Conservation (phyloP, 2,888 invertebrate genomes). For the Syritta pipiens region DNA sequence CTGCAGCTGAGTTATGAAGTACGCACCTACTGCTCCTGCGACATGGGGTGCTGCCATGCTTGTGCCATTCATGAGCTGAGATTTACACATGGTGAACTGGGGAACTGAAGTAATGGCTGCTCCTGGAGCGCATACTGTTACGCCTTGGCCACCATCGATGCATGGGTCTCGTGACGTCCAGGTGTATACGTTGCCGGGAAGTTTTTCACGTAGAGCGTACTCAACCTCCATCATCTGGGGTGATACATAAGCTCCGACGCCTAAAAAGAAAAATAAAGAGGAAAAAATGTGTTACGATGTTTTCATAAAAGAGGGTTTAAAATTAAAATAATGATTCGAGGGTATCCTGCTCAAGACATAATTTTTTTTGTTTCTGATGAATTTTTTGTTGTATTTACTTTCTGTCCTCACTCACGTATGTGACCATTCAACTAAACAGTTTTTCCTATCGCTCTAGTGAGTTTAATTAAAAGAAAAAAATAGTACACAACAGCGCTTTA, state of each 20-base stretch:
- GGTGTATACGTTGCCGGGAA: constrained; percentile 92
- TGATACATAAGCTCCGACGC: constrained; percentile 97
- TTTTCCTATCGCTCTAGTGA: too few species aligned
- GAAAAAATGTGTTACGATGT: constrained; percentile 6
- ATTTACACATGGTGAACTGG: constrained; percentile 90
- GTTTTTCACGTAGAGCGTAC: constrained; percentile 92
- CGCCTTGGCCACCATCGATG: constrained; percentile 93
- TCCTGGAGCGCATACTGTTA: constrained; percentile 95
- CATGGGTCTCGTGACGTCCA: constrained; percentile 94
- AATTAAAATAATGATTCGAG: background rate
- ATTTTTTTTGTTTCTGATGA: too few species aligned
- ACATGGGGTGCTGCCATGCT: constrained; percentile 99
- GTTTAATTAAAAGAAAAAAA: too few species aligned
- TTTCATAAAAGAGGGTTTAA: background rate
- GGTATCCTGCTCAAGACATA: background rate
- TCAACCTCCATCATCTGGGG: constrained; percentile 98
- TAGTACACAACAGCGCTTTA: too few species aligned
- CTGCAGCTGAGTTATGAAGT: constrained; percentile 1
- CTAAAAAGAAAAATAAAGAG: constrained; percentile 76
- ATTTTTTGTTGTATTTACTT: too few species aligned
- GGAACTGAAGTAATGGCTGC: constrained; percentile 97
- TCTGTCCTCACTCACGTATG: too few species aligned
- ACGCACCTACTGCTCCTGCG: constrained; percentile 88
- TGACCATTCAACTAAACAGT: too few species aligned
- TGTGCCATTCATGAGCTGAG: constrained; percentile 97